Conservation (phyloP, 2,888 invertebrate species). For the Muschampia plurimacula region DNA sequence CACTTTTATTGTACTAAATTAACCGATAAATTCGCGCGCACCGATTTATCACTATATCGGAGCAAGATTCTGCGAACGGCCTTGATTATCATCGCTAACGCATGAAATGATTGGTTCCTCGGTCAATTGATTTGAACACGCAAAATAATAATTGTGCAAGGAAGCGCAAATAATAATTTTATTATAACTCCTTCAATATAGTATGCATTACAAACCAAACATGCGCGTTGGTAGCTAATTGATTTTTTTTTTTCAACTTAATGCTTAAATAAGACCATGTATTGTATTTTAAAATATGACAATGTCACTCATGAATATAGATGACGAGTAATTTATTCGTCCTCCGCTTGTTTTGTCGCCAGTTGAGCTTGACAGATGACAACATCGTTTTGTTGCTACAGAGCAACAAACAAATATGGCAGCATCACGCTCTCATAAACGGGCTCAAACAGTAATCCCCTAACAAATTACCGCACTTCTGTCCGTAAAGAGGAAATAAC, state of each 20-base stretch:
- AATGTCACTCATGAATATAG: constrained; percentile 73
- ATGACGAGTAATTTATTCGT: constrained; percentile 74
- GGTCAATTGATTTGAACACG: too few relatives aligned
- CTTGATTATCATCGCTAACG: too few relatives aligned
- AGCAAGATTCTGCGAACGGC: too few relatives aligned
- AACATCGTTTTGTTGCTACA: constrained; percentile 64
- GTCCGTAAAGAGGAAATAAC: constrained; percentile 63
- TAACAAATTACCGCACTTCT: constrained; percentile 74
- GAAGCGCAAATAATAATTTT: too few relatives aligned
- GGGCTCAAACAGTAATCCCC: constrained; percentile 78
- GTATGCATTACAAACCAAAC: neutral
- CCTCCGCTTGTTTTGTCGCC: constrained; percentile 75
- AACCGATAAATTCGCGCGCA: too few relatives aligned
- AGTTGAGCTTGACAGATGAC: constrained; percentile 81
- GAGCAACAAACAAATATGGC: constrained; percentile 79
- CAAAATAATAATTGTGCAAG: too few relatives aligned
- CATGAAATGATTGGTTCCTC: too few relatives aligned
- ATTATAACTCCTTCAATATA: neutral
- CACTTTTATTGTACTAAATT: too few relatives aligned
- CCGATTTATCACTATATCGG: too few relatives aligned
- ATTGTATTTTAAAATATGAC: constrained; percentile 57
- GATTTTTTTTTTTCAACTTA: neutral
- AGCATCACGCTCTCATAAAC: constrained; percentile 77
- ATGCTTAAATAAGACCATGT: constrained; percentile 40
- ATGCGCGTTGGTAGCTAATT: neutral